Base-by-base conservation (phyloP, 2,797 vertebrate species). In the Tragelaphus oryx region DNA sequence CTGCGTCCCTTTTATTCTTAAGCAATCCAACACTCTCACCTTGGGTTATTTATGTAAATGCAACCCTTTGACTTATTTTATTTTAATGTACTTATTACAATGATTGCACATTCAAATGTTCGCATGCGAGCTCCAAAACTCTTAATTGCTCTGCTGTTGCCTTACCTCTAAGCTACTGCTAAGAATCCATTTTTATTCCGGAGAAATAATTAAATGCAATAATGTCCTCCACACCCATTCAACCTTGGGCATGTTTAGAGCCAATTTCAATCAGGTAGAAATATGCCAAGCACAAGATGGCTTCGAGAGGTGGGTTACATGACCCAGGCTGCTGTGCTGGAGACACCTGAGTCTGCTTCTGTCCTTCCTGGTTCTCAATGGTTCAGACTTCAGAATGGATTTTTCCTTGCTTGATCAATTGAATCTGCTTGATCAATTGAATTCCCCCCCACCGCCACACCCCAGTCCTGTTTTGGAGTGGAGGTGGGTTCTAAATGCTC, bases 161-260 rank as follows among this genome's bases (percentile, higher is more conserved):
- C 48, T 86, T 55, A 79, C 74, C n/a, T 87, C 65, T 55, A 76
- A 96, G 93, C 83, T 86, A 57, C 71, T 91, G 87, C 87, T 8
- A 1, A 1, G 79, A 96, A 96, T 96, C 94, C 96, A 96, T 92
- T 95, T 97, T 96, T 94, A 60, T 95, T 90, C 92, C 1, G 1
- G 54, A 88, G 83, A 93, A 97, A 96, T 97, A 98, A 96, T 96
- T 93, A 98, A 96, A 97, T 96, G 75, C 91, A 97, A 92, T 94
- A 92, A 97, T 14, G 91, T 71, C 94, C 86, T 96, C 91, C 55
- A 68, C 52, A 86, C 79, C 81, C 60, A 82, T 94, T 93, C 83
- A 94, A 96, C 97, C 95, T 97, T 96, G 95, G 92, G 93, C 74
- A 54, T 81, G 54, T 93, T 82, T 65, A 88, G 54, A 95, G 91